phyloP scores from a whole-genome alignment of 2,888 invertebrate genomes.

The Andricus quercusramuli region DNA sequence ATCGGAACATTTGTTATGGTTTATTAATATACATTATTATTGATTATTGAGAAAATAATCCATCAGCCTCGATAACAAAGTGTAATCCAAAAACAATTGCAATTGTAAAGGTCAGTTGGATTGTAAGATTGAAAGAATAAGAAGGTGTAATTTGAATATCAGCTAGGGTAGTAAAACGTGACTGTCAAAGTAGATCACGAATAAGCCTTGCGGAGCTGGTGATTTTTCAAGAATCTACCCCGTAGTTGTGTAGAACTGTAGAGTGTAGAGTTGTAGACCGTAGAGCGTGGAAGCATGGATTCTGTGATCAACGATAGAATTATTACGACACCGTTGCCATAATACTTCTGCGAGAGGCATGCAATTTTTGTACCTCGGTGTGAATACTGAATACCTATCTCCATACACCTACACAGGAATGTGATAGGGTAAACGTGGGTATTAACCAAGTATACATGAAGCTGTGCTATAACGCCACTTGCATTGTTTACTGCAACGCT shows the following conservation, averaged over 20 bases:
- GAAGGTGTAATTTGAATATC: conserved; percentile 7
- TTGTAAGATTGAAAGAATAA: background rate
- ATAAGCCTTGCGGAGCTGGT: conserved; percentile 9
- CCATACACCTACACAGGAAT: conserved; percentile 35
- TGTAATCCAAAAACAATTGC: background rate
- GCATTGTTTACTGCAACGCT: conserved; percentile 35
- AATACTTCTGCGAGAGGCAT: conserved; percentile 40
- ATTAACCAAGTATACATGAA: conserved; percentile 15
- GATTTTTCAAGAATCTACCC: conserved; percentile 25
- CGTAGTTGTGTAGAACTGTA: background rate
- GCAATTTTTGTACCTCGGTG: conserved; percentile 37
- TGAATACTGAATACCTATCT: conserved; percentile 24
- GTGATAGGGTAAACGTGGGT: conserved; percentile 30
- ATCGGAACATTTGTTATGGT: no score
- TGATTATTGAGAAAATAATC: background rate
- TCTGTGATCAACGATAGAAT: conserved; percentile 43
- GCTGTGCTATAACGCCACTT: conserved; percentile 30
- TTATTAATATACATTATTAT: no score
- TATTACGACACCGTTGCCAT: conserved; percentile 37
- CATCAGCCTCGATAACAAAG: background rate
- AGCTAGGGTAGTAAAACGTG: conserved; percentile 6
- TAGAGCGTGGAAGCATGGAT: conserved; percentile 26
- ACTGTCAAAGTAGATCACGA: conserved; percentile 30
- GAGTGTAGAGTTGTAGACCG: no score
- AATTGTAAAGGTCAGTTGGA: background rate